These are phyloP conservation scores for Neogale vison DNA, from an alignment of 2,113 vertebrate species.

Conservation along the genomic window DNA sequence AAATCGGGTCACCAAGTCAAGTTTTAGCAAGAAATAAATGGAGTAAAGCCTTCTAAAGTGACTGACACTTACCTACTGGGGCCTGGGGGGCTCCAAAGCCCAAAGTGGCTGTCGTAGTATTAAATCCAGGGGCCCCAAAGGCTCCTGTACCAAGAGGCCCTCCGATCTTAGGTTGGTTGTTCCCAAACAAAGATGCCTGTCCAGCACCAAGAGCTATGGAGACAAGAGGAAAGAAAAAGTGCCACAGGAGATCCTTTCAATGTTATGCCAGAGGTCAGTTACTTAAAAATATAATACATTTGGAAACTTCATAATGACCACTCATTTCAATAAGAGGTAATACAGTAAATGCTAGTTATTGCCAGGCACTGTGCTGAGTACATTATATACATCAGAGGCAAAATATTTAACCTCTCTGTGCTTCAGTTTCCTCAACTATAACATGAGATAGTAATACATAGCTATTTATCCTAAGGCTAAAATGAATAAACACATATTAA, in stretches of 20 bases:
- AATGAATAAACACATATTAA: conserved; percentile 39
- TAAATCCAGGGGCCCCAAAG: conserved; percentile 91
- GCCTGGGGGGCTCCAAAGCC: conserved; percentile 94
- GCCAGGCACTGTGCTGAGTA: not conserved
- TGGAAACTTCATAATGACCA: conserved; percentile 48
- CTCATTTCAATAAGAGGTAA: conserved; percentile 51
- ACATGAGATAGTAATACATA: not conserved
- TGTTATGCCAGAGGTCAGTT: conserved; percentile 50
- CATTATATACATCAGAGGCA: not conserved
- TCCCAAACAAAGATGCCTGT: conserved; percentile 93
- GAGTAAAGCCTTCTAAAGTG: conserved; percentile 67
- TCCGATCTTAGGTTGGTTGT: conserved; percentile 91
- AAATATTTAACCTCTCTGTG: conserved; percentile 32
- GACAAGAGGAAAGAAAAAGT: conserved; percentile 55
- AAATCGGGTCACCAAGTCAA: conserved; percentile 47
- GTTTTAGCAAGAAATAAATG: conserved; percentile 49
- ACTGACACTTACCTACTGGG: conserved; percentile 90
- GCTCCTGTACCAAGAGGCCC: conserved; percentile 90
- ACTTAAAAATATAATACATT: conserved; percentile 55
- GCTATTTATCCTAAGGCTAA: conserved; percentile 38
- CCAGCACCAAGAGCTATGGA: conserved; percentile 89
- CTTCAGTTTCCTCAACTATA: conserved; percentile 35
- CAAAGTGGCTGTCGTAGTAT: conserved; percentile 85
- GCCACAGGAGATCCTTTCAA: conserved; percentile 72
- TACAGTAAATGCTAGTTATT: conserved; percentile 19